Conservation (phyloP, 2,113 vertebrate species). For the Indri indri region DNA sequence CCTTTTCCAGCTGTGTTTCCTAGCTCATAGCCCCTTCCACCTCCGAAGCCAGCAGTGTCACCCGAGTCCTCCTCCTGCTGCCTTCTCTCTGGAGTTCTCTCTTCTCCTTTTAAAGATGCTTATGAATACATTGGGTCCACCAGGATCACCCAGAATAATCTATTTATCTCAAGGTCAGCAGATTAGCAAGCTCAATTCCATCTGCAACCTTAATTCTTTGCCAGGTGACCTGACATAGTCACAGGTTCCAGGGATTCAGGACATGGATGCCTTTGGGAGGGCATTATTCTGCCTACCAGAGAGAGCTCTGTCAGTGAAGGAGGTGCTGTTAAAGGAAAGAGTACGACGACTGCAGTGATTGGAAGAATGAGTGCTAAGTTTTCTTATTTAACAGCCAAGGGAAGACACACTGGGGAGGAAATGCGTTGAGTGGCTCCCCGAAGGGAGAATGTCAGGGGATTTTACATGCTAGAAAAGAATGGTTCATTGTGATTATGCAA, state of each 20-base stretch:
- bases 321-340: neutral
- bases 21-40: neutral
- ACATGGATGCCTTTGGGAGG: neutral
- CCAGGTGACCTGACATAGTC: neutral
- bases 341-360: fast-evolving
- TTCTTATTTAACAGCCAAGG: neutral
- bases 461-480: neutral
- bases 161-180: neutral
- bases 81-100: neutral
- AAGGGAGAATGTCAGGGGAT: neutral
- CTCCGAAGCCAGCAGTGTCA: neutral
- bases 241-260: neutral
- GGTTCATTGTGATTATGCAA: neutral
- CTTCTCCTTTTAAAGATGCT: neutral
- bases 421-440: neutral
- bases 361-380: neutral
- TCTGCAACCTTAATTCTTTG: neutral
- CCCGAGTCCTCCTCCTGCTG: neutral
- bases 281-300: neutral
- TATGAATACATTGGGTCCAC: neutral
- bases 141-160: neutral
- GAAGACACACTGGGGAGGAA: neutral
- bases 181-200: neutral
- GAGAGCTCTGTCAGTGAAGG: neutral
- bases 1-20: neutral